These are phyloP conservation scores for Embiotoca jacksoni DNA, from an alignment of 2,113 vertebrate species.

Conservation along the genomic window DNA sequence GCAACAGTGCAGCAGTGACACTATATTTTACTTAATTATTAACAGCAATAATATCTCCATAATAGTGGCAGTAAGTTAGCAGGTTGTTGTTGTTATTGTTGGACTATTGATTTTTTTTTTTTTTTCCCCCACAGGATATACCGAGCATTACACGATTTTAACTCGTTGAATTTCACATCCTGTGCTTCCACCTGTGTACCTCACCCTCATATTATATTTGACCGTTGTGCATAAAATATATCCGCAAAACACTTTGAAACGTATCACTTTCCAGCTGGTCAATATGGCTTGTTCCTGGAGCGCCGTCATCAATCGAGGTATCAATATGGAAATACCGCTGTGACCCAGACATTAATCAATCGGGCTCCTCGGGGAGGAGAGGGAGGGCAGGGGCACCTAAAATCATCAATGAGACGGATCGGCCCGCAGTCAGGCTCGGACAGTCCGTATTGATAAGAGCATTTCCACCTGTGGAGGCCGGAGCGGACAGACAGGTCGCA, in stretches of 20 bases:
- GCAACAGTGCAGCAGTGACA: not conserved
- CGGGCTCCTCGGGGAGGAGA: constrained; percentile 72
- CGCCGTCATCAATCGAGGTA: constrained; percentile 85
- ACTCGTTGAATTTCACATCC: not conserved
- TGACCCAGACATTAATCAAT: constrained; percentile 86
- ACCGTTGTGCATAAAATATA: constrained; percentile 50
- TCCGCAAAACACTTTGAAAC: constrained; percentile 59
- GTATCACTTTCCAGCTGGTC: constrained; percentile 78
- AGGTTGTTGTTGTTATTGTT: constrained; percentile 30
- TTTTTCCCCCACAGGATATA: not conserved
- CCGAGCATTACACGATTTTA: not conserved
- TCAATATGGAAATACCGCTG: constrained; percentile 86
- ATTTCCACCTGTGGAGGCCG: constrained; percentile 80
- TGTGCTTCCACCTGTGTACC: constrained; percentile 11
- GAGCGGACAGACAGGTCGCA: constrained; percentile 65
- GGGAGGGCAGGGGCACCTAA: constrained; percentile 65
- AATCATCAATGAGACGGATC: constrained; percentile 84
- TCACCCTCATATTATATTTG: constrained; percentile 19
- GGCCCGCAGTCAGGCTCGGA: constrained; percentile 71
- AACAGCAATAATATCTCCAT: not conserved
- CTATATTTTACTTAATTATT: not conserved
- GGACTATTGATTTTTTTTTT: constrained; percentile 19
- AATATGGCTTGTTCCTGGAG: constrained; percentile 80
- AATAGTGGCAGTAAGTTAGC: not conserved
- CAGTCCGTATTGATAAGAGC: constrained; percentile 81